Evolutionary conservation across 2,797 vertebrate species (phyloP).

Genomic region (Rhinophrynus dorsalis): DNA sequence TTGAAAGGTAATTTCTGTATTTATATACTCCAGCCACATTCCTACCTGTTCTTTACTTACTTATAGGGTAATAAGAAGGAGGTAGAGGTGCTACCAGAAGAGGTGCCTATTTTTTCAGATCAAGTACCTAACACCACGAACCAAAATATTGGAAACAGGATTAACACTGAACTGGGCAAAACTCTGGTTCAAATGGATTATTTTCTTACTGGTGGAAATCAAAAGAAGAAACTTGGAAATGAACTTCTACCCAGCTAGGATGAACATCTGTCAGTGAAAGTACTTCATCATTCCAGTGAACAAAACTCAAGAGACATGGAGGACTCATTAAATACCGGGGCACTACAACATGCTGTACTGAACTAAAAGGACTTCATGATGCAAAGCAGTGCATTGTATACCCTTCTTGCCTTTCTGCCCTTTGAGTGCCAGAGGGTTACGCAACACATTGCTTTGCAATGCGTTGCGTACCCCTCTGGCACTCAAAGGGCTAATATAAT

Average conservation of each 20-base stretch:
- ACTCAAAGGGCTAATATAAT: too few species aligned
- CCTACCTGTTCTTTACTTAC: background rate
- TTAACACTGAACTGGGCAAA: constrained; percentile 71
- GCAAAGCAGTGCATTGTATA: too few species aligned
- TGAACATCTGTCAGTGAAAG: background rate
- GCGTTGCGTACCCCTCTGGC: too few species aligned
- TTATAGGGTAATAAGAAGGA: constrained; percentile 70
- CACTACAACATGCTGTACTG: background rate
- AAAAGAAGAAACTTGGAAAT: constrained; percentile 65
- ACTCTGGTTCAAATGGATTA: constrained; percentile 73
- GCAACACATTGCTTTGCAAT: too few species aligned
- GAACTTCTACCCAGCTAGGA: constrained; percentile 69
- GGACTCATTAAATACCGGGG: background rate
- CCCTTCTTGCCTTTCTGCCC: too few species aligned
- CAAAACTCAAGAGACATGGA: background rate
- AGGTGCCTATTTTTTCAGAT: constrained; percentile 68
- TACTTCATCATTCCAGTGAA: background rate
- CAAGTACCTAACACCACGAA: constrained; percentile 71
- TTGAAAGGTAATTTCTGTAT: background rate
- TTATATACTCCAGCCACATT: background rate
- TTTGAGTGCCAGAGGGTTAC: too few species aligned
- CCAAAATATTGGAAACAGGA: constrained; percentile 70
- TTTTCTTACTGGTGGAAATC: constrained; percentile 57
- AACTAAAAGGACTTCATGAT: background rate
- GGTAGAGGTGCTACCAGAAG: constrained; percentile 61